A percentile compares a stretch with the other conserved stretches of the same genome.
phyloP scores from a whole-genome alignment of 2,797 vertebrate genomes.

The Babyrousa celebensis region DNA sequence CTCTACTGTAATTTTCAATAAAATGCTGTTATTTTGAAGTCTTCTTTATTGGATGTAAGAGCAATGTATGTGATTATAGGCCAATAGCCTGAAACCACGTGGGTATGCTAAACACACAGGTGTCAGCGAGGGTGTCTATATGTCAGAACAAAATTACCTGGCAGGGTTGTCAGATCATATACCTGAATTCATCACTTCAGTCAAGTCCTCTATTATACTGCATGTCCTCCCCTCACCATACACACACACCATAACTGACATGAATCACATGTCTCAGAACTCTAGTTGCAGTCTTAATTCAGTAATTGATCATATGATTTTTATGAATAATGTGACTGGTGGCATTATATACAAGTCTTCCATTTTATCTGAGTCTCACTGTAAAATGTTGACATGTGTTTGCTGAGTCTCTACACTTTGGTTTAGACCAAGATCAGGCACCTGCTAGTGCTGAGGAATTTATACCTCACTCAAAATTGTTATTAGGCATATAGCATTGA shows the following conservation, averaged over 20 bases:
- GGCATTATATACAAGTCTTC: not conserved
- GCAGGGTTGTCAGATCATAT: not conserved
- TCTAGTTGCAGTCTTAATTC: slow-evolving; percentile 47
- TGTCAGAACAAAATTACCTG: not conserved
- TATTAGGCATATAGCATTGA: not conserved
- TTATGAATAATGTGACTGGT: slow-evolving; percentile 26
- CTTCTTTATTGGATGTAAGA: slow-evolving; percentile 71
- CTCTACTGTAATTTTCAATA: slow-evolving; percentile 81
- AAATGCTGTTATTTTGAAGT: slow-evolving; percentile 84
- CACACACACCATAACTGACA: not conserved
- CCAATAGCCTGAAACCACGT: not conserved
- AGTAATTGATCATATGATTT: not conserved
- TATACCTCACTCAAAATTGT: not conserved
- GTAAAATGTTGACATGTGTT: not conserved
- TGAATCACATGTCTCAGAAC: slow-evolving; percentile 22
- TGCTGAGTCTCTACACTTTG: not conserved
- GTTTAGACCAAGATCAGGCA: not conserved
- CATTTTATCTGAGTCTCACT: not conserved
- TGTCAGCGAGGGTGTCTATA: not conserved
- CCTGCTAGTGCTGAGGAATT: not conserved
- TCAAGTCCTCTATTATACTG: not conserved
- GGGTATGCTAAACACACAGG: not conserved
- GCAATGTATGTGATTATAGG: not conserved
- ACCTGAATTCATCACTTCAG: not conserved
- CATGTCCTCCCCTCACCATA: not conserved